Percentiles rank a stretch among this genome's conserved stretches.
These are phyloP conservation scores for Diadema setosum DNA, from an alignment of 35 echinoderm and acorn worm genomes.

Conservation along the genomic window DNA sequence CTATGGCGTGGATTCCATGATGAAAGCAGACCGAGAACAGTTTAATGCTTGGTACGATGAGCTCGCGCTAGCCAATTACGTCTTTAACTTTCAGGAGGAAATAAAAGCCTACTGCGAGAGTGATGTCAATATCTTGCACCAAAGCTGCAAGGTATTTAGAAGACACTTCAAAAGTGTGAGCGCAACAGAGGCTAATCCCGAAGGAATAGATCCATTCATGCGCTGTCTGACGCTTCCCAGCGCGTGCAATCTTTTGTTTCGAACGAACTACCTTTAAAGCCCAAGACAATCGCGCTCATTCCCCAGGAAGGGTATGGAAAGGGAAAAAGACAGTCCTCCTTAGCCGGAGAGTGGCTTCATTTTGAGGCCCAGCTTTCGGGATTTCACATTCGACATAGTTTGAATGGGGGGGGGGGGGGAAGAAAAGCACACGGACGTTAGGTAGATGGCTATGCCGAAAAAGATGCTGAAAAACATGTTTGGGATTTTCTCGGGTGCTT, in stretches of 20 bases:
- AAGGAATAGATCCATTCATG: not conserved
- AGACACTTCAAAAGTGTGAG: not conserved
- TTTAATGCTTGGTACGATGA: not conserved
- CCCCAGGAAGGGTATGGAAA: not conserved
- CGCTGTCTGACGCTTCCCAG: not conserved
- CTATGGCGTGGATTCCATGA: not conserved
- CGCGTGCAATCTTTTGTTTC: not conserved
- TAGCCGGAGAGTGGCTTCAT: not conserved
- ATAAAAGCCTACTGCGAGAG: not conserved
- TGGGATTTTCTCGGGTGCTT: not conserved
- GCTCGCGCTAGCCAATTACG: not conserved
- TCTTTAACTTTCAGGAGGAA: not conserved
- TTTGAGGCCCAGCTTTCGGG: not conserved
- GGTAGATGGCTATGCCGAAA: conserved; percentile 24
- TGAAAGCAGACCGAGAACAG: not conserved
- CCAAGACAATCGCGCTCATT: not conserved
- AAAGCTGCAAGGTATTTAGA: not conserved
- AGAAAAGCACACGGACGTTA: not conserved
- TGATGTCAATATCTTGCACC: not conserved
- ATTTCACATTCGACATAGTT: conserved; percentile 39
- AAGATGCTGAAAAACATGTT: not conserved
- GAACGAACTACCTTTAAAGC: not conserved
- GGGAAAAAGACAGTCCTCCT: not conserved
- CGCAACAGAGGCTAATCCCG: not conserved
- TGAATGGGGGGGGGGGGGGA: conserved; percentile 26